Base-by-base conservation (phyloP, 2,113 vertebrate species). In the Sardina pilchardus region DNA sequence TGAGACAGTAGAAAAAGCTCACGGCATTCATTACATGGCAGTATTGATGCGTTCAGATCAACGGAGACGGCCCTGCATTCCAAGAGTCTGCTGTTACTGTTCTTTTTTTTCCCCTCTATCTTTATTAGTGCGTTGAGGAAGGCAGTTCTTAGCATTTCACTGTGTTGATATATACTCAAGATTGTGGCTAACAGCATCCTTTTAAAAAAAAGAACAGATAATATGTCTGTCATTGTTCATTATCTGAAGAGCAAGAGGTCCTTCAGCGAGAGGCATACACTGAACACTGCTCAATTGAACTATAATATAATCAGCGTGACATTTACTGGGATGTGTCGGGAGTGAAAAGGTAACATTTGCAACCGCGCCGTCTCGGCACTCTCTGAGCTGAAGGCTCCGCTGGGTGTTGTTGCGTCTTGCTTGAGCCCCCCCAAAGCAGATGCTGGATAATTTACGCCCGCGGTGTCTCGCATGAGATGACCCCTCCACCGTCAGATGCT, bases 361-460 rank as follows among this genome's bases (percentile, higher is more conserved):
- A 36, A 78, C 71, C 39, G 71, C 10, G 30, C 34, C n/a, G n/a
- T 71, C 48, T 14, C 26, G 63, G 30, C n/a, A 10, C n/a, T 26
- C n/a, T 30, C 63, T 24, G n/a, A 71, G n/a, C 71, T 17, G 71
- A 36, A 1, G 4, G 71, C 30, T 78, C 30, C 26, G 1, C 71
- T 36, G 71, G 71, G 30, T 78, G 71, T 78, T 36, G 24, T 26
- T 30, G n/a, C 26, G 59, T 36, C 9, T 16, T 39, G 30, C 30
- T 3, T 5, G 71, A 78, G 26, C 30, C 34, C 30, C 9, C n/a
- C 39, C 4, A 34, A 78, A 78, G 71, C 71, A 78, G 71, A 78
- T 78, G 71, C 34, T 78, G 71, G 14, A 78, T 78, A 78, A 78
- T 78, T 78, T 78, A 34, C 53, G 53, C 53, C 21, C 21, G 53